A percentile compares a stretch with the other conserved stretches of the same genome.
Evolutionary conservation across 2,888 invertebrate species (phyloP).

Genomic region (Brachyptera putata): DNA sequence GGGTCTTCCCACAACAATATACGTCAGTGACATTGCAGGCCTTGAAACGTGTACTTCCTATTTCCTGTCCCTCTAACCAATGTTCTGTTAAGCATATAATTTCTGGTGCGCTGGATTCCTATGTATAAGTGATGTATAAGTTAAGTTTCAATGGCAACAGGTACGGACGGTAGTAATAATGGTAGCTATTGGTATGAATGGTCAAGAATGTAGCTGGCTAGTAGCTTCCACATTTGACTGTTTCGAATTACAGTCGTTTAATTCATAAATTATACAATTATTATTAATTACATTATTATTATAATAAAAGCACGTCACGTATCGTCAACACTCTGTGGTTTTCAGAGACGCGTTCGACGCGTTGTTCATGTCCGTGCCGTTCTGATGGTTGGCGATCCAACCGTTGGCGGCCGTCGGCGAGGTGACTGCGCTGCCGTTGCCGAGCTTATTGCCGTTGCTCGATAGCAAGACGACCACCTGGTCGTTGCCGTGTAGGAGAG

Average conservation of each 20-base stretch:
- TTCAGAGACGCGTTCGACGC: conserved; percentile 30
- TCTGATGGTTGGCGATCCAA: conserved; percentile 31
- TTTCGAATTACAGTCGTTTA: no score
- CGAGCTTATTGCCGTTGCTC: conserved; percentile 36
- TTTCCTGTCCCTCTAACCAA: no score
- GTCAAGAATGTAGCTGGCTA: conserved; percentile 6
- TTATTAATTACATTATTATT: neutral
- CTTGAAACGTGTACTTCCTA: no score
- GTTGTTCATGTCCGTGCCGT: conserved; percentile 18
- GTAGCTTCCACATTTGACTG: neutral
- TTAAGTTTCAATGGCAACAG: neutral
- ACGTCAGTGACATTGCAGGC: no score
- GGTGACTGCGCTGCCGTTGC: conserved; percentile 37
- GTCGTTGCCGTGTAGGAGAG: neutral
- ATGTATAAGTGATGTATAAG: no score
- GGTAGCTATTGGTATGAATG: neutral
- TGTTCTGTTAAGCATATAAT: no score
- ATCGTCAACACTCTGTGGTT: conserved; percentile 38
- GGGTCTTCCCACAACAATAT: no score
- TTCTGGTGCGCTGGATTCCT: no score
- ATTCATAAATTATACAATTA: neutral
- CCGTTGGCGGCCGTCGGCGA: conserved; percentile 36
- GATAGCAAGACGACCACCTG: conserved; percentile 22
- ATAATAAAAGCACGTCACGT: neutral
- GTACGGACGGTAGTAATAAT: neutral